These are phyloP conservation scores for Bucorvus abyssinicus DNA, from an alignment of 2,797 vertebrate genomes.

Conservation along the genomic window DNA sequence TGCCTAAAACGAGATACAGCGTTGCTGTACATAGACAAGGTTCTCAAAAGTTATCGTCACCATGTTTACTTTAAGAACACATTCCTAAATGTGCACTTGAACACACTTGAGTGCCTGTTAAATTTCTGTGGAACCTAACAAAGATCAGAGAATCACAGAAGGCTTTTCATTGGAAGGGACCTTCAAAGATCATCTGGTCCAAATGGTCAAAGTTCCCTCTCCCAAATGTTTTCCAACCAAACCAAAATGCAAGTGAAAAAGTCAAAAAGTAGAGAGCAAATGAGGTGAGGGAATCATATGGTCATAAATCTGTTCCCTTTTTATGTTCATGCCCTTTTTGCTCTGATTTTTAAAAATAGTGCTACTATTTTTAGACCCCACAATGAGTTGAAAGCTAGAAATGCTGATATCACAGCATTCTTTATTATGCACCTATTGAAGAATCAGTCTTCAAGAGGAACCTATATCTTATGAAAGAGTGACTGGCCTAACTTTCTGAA, in stretches of 20 bases:
- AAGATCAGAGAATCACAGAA: background rate
- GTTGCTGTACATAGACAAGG: rapidly evolving
- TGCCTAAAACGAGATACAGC: background rate
- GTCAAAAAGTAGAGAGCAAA: background rate
- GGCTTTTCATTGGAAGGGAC: no score
- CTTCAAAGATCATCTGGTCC: no score
- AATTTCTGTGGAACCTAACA: background rate
- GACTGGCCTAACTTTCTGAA: background rate
- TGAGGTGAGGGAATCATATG: background rate
- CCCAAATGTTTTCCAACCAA: background rate
- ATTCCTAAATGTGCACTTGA: background rate
- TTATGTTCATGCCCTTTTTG: background rate
- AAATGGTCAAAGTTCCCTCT: background rate
- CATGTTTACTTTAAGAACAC: background rate
- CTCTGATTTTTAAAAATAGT: background rate
- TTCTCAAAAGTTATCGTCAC: background rate
- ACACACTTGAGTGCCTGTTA: background rate
- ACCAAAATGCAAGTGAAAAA: background rate
- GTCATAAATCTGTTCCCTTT: background rate
- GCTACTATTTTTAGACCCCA: background rate
- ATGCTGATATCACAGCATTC: background rate
- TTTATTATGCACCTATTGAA: background rate
- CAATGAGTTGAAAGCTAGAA: background rate
- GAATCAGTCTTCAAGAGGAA: background rate
- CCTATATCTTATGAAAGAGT: background rate